Evolutionary conservation across 2,797 vertebrate genomes (phyloP), one percentile per base, ranked within the genome.

Genomic region (Threskiornis aethiopicus): DNA sequence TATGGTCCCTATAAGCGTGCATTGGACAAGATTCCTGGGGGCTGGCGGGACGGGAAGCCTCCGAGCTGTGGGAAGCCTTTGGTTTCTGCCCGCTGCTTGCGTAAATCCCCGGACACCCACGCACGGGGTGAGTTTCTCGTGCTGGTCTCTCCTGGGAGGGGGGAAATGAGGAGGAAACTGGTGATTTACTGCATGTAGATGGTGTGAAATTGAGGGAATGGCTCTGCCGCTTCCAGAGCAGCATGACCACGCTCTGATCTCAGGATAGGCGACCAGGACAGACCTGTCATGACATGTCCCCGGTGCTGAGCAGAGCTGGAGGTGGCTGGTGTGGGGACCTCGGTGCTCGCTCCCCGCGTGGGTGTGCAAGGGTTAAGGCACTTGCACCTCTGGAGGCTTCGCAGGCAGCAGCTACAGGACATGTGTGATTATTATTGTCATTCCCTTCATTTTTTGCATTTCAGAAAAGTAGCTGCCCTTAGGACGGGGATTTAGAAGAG

Each of bases 271-370:
- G 89, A 44, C 26, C 35, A 29, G 75, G 22, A 59, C 75, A 24
- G n/a, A 14, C 5, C 31, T 4, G 14, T 5, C 4, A 0, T 4
- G 47, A 35, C 3, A 0, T 8, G 15, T 39, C 24, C 42, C 10
- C 3, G 1, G 61, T 0, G 2, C 59, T 9, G 31, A n/a, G 67
- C 2, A 4, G 61, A 65, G 62, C 25, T 52, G 44, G 49, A 49
- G 28, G 29, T 39, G 39, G 42, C 22, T 42, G 49, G 18, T n/a
- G 65, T 18, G 19, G 25, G 28, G 62, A 52, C 42, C 58, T n/a
- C 0, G 0, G 37, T 52, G 66, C 29, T 70, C 3, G 1, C 37
- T 69, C 29, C 41, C 20, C 0, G 1, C 1, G 2, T 14, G 58
- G 55, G 35, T 3, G 0, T 17, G 19, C 5, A 12, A 67, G 71